Conservation (phyloP, 2,113 vertebrate species). For the Protobothrops flavoviridis region DNA sequence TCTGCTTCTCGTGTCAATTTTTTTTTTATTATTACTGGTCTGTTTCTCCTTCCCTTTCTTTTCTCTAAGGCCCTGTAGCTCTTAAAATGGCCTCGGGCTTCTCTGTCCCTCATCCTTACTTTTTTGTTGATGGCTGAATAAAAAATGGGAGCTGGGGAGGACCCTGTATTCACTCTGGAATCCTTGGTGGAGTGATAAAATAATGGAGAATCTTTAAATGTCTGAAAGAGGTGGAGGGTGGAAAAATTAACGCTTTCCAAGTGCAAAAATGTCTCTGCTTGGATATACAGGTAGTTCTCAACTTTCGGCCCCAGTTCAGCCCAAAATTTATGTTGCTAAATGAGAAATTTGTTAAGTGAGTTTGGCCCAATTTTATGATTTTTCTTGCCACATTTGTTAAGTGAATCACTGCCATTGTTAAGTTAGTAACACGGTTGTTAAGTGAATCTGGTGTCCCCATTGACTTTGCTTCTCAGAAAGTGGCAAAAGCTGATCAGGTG, state of each 20-base stretch:
- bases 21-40: neutral
- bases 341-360: neutral
- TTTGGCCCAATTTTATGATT: neutral
- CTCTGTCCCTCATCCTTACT: neutral
- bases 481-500: too few relatives aligned
- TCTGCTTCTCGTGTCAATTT: neutral
- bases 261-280: neutral
- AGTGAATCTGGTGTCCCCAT: too few relatives aligned
- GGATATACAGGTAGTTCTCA: too few relatives aligned
- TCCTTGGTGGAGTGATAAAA: neutral
- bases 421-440: too few relatives aligned
- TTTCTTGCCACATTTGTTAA: too few relatives aligned
- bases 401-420: too few relatives aligned
- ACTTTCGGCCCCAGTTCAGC: too few relatives aligned
- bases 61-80: neutral
- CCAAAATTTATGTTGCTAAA: too few relatives aligned
- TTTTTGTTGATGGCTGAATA: neutral
- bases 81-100: neutral
- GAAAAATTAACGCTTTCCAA: neutral
- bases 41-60: neutral
- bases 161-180: neutral
- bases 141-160: neutral
- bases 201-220: neutral
- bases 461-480: too few relatives aligned
- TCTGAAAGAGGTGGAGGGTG: neutral